A percentile compares a stretch with the other conserved stretches of the same genome.
Conservation (phyloP, 2,888 invertebrate genomes). For the Amphipoea lucens region DNA sequence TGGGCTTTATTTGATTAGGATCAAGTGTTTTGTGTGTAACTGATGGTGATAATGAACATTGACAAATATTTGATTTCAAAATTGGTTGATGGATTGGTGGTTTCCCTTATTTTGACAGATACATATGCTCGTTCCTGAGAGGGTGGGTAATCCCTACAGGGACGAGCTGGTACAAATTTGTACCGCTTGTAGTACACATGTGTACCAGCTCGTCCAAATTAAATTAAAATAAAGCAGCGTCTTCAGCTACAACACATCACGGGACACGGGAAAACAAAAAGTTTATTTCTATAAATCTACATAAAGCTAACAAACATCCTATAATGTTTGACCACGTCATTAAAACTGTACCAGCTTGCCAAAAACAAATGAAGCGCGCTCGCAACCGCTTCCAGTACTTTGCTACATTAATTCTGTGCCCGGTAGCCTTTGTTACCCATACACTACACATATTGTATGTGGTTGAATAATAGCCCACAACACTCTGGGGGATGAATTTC, state of each 20-base stretch:
- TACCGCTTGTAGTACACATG: not conserved
- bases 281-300: not conserved
- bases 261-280: not conserved
- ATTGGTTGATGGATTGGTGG: not conserved
- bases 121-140: not conserved
- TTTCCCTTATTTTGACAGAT: no score
- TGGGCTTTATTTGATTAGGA: conserved; percentile 41
- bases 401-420: conserved; percentile 70
- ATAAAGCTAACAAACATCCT: not conserved
- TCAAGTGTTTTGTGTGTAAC: conserved; percentile 8
- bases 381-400: conserved; percentile 68
- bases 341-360: conserved; percentile 7
- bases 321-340: conserved; percentile 10
- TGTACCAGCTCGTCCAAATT: not conserved
- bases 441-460: conserved; percentile 88
- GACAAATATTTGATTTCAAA: not conserved
- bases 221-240: not conserved
- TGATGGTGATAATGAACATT: conserved; percentile 10
- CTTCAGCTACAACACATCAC: not conserved
- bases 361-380: conserved; percentile 31
- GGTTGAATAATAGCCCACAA: conserved; percentile 87
- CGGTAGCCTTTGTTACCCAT: conserved; percentile 85
- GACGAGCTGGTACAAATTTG: not conserved
- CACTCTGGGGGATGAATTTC: conserved; percentile 89
- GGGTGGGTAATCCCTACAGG: not conserved